Evolutionary conservation across 2,888 invertebrate species (phyloP).

Genomic region (Dione juno): DNA sequence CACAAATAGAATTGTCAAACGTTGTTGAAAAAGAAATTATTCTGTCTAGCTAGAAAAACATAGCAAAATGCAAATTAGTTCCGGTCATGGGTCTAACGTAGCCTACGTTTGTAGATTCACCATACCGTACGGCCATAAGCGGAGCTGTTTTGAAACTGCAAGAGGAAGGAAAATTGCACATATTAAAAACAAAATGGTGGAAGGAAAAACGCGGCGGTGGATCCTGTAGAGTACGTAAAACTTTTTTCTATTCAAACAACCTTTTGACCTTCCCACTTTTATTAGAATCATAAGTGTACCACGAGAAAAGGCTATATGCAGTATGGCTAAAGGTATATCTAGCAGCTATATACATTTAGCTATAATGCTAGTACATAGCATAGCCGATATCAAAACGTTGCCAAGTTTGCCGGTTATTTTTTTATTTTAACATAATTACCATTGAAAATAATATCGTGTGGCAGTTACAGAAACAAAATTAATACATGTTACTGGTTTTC

Average conservation of each 20-base stretch:
- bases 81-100: constrained; percentile 42
- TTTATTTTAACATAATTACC: neutral
- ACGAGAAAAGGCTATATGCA: neutral
- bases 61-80: constrained; percentile 28
- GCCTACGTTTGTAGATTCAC: constrained; percentile 87
- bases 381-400: neutral
- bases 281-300: constrained; percentile 7
- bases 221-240: constrained; percentile 88
- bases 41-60: constrained; percentile 19
- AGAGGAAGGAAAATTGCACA: constrained; percentile 96
- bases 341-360: too few relatives aligned
- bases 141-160: constrained; percentile 97
- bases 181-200: constrained; percentile 99
- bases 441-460: neutral
- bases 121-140: constrained; percentile 96
- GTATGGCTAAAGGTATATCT: neutral
- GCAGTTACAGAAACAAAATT: neutral
- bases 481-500: neutral
- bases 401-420: neutral
- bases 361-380: too few relatives aligned
- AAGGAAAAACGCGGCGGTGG: constrained; percentile 96
- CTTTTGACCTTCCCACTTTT: constrained; percentile 6
- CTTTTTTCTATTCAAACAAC: constrained; percentile 23
- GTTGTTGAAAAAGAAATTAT: constrained; percentile 10
- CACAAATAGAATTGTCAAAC: neutral